These are phyloP conservation scores for Latrodectus hesperus DNA, from an alignment of 2,888 invertebrate genomes.

Conservation along the genomic window DNA sequence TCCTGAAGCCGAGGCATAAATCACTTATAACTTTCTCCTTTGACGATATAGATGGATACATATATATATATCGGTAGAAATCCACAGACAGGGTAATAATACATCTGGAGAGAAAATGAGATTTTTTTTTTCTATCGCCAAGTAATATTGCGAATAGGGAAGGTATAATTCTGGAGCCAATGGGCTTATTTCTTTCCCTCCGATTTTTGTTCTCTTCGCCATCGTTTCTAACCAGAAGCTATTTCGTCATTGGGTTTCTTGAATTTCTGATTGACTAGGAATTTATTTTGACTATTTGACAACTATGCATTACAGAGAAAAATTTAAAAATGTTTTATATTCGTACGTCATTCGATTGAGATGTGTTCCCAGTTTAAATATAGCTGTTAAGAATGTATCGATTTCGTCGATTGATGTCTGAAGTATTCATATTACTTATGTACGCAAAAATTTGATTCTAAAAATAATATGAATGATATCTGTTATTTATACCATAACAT, in stretches of 20 bases:
- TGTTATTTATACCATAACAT: too few species aligned
- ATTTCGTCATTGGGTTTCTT: background rate
- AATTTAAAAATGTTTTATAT: too few species aligned
- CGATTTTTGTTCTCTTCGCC: conserved; percentile 24
- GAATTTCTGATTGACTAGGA: background rate
- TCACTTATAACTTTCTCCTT: conserved; percentile 22
- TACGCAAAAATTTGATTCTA: too few species aligned
- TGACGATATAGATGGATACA: conserved; percentile 12
- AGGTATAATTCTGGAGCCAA: conserved; percentile 43
- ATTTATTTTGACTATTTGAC: too few species aligned
- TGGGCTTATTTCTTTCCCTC: conserved; percentile 41
- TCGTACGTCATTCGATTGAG: too few species aligned
- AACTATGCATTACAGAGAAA: too few species aligned
- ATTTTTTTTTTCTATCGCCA: conserved; percentile 60
- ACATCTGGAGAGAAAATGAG: conserved; percentile 35
- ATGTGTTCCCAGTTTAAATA: too few species aligned
- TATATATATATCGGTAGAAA: background rate
- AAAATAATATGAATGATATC: too few species aligned
- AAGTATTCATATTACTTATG: too few species aligned
- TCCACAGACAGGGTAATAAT: conserved; percentile 28
- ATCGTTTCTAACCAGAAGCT: background rate
- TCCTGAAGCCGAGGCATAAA: conserved; percentile 61
- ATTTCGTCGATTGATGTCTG: too few species aligned
- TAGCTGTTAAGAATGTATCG: too few species aligned
- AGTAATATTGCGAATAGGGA: conserved; percentile 60